These are phyloP conservation scores for Channallabes apus DNA, from an alignment of 2,797 vertebrate genomes.

Conservation along the genomic window DNA sequence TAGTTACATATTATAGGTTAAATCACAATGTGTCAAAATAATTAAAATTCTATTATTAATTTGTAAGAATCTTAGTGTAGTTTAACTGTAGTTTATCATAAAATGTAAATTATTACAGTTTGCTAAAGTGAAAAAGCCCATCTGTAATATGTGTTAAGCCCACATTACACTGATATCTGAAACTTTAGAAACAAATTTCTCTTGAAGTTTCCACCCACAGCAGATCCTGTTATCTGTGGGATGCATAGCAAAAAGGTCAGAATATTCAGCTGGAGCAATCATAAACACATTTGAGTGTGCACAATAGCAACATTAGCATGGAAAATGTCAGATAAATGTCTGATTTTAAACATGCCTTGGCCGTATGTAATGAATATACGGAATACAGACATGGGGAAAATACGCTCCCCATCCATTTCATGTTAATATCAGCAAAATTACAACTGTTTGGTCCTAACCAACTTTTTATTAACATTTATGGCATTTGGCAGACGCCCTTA, in stretches of 20 bases:
- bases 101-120: neutral
- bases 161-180: constrained; percentile 41
- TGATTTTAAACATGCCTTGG: neutral
- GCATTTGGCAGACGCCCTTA: no score
- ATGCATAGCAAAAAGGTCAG: constrained; percentile 4
- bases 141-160: constrained; percentile 5
- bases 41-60: no score
- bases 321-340: constrained; percentile 15
- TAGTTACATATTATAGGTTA: no score
- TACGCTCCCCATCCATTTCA: neutral
- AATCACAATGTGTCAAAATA: no score
- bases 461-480: no score
- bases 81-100: no score
- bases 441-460: neutral
- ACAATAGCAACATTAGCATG: constrained; percentile 13
- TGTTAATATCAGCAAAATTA: neutral
- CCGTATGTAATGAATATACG: neutral
- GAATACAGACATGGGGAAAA: neutral
- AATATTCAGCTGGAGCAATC: constrained; percentile 18
- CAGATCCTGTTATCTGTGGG: constrained; percentile 8
- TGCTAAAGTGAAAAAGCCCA: constrained; percentile 11
- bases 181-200: constrained; percentile 55
- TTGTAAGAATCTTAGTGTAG: no score
- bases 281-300: constrained; percentile 19
- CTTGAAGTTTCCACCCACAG: constrained; percentile 53